These are phyloP conservation scores for Endotricha flammealis DNA, from an alignment of 2,888 invertebrate genomes.

Conservation along the genomic window DNA sequence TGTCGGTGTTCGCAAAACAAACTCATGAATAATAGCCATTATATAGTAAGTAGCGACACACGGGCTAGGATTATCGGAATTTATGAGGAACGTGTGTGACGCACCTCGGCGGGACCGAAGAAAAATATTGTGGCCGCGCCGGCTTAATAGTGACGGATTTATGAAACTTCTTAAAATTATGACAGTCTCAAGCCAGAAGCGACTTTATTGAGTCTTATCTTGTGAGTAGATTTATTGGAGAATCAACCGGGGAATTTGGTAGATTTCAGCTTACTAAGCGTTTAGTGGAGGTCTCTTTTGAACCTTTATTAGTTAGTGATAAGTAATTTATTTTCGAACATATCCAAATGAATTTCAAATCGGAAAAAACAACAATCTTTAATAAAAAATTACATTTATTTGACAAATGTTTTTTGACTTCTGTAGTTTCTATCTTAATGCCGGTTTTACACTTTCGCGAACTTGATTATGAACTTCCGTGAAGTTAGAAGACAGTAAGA, in stretches of 20 bases:
- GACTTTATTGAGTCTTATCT: constrained; percentile 70
- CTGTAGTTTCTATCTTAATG: too few relatives aligned
- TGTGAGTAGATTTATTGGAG: constrained; percentile 59
- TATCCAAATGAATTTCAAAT: too few relatives aligned
- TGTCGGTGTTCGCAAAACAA: constrained; percentile 57
- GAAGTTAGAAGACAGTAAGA: too few relatives aligned
- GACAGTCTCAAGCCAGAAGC: constrained; percentile 56
- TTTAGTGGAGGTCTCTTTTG: constrained; percentile 28
- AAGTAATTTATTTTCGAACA: too few relatives aligned
- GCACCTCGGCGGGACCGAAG: constrained; percentile 51
- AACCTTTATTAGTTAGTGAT: too few relatives aligned
- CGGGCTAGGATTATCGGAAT: constrained; percentile 66
- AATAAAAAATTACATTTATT: too few relatives aligned
- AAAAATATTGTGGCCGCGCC: constrained; percentile 67
- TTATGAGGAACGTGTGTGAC: constrained; percentile 69
- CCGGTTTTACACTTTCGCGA: too few relatives aligned
- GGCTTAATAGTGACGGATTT: constrained; percentile 77
- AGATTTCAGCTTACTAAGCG: constrained; percentile 37
- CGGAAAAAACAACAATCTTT: too few relatives aligned
- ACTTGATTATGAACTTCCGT: too few relatives aligned
- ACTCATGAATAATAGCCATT: constrained; percentile 62
- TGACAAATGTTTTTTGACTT: too few relatives aligned
- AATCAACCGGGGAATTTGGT: constrained; percentile 51
- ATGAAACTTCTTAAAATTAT: constrained; percentile 72
- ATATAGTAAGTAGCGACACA: constrained; percentile 52